These are phyloP conservation scores for Prunella strophiata DNA, from an alignment of 2,797 vertebrate species.

Conservation along the genomic window DNA sequence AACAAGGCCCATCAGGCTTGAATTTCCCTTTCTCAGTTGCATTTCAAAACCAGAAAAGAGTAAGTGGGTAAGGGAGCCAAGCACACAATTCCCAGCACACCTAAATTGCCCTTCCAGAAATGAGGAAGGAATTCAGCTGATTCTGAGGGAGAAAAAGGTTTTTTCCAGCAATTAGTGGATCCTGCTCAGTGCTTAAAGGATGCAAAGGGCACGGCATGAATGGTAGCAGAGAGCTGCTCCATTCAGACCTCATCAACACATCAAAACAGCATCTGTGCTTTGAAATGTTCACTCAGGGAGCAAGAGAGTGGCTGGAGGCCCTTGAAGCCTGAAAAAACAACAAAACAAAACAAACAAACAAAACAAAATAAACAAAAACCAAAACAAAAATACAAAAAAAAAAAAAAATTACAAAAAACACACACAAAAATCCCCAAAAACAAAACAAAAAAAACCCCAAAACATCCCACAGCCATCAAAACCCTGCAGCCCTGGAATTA, in stretches of 20 bases:
- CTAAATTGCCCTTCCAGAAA: neutral
- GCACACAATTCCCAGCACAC: neutral
- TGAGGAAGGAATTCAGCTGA: neutral
- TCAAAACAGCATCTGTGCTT: slow-evolving; percentile 39
- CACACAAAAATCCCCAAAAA: neutral
- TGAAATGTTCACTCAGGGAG: neutral
- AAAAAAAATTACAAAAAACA: neutral
- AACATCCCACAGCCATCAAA: neutral
- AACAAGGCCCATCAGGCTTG: neutral
- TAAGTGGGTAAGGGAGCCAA: neutral
- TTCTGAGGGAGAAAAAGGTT: neutral
- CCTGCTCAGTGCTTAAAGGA: neutral
- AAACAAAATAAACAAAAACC: neutral
- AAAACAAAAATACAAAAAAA: too few relatives aligned
- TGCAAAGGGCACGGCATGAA: neutral
- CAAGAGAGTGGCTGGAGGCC: neutral
- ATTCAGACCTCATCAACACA: neutral
- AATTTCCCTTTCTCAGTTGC: neutral
- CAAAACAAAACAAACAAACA: neutral
- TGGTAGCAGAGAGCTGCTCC: neutral
- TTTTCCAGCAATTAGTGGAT: neutral
- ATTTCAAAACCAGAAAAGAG: slow-evolving; percentile 9
- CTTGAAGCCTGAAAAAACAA: slow-evolving; percentile 13
- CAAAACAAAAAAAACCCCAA: neutral
- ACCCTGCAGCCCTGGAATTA: slow-evolving; percentile 28